Conservation (phyloP, 1,140 invertebrate genomes). For the Papilio dardanus region DNA sequence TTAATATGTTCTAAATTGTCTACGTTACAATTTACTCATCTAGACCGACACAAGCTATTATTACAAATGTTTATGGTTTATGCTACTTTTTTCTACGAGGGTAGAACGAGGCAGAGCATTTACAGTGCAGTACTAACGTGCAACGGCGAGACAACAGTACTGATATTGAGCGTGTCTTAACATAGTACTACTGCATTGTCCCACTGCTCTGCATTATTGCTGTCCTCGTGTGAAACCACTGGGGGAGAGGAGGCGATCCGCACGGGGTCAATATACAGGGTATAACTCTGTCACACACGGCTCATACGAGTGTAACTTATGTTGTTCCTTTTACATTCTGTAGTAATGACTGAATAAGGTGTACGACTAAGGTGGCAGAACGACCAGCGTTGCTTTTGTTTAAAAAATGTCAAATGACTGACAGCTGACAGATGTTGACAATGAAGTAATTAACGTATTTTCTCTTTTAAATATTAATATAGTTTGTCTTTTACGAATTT, state of each 20-base stretch:
- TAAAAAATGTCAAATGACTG: neutral
- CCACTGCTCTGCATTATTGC: neutral
- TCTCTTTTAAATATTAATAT: too few relatives aligned
- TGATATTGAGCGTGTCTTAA: neutral
- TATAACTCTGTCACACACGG: constrained; percentile 29
- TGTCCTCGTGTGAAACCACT: neutral
- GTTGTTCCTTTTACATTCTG: constrained; percentile 28
- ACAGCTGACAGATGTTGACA: constrained; percentile 7
- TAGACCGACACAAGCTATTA: neutral
- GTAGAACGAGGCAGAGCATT: neutral
- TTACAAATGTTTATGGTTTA: constrained; percentile 8
- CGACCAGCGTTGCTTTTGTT: neutral
- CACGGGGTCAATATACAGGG: constrained; percentile 35
- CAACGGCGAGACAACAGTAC: neutral
- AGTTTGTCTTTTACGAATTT: too few relatives aligned
- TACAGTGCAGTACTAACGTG: neutral
- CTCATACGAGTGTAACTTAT: constrained; percentile 24
- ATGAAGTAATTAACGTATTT: neutral
- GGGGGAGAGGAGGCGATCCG: constrained; percentile 22
- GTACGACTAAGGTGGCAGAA: neutral
- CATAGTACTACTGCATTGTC: neutral
- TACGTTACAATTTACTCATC: neutral
- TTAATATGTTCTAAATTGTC: constrained; percentile 39
- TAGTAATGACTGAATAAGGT: neutral
- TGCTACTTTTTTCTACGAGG: neutral